Evolutionary conservation across 2,797 vertebrate species (phyloP).

Genomic region (Ctenochaetus hawaiiensis): DNA sequence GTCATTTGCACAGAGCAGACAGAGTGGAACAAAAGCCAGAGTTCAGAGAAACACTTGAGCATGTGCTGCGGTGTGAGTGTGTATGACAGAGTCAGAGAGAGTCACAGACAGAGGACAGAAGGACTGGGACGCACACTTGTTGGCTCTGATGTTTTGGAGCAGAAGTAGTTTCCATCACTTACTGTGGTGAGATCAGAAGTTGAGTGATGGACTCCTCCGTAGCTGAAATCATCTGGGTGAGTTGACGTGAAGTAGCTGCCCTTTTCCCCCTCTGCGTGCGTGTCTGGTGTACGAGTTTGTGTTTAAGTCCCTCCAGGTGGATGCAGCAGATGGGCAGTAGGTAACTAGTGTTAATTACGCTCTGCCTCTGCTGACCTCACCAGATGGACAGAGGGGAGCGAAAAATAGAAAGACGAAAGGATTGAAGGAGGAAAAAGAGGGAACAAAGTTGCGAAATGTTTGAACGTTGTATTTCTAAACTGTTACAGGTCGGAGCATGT

Average conservation of each 20-base stretch:
- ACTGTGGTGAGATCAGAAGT: constrained; percentile 20
- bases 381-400: constrained; percentile 71
- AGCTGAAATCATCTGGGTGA: constrained; percentile 73
- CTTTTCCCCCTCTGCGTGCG: neutral
- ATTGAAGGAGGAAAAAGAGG: constrained; percentile 32
- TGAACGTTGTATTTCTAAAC: constrained; percentile 20
- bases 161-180: constrained; percentile 57
- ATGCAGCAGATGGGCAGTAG: constrained; percentile 75
- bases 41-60: constrained; percentile 81
- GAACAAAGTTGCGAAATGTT: constrained; percentile 54
- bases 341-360: constrained; percentile 74
- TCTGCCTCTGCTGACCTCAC: constrained; percentile 73
- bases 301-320: constrained; percentile 69
- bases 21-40: constrained; percentile 85
- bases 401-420: constrained; percentile 33
- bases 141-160: constrained; percentile 62
- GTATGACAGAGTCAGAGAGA: constrained; percentile 61
- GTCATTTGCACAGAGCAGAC: constrained; percentile 84
- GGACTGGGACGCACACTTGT: constrained; percentile 40
- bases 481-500: constrained; percentile 67
- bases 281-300: constrained; percentile 31
- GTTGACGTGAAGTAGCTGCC: constrained; percentile 57
- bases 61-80: constrained; percentile 68
- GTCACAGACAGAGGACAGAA: constrained; percentile 37
- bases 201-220: constrained; percentile 57